Base-by-base conservation (phyloP, 2,113 vertebrate genomes). In the Apaloderma vittatum region DNA sequence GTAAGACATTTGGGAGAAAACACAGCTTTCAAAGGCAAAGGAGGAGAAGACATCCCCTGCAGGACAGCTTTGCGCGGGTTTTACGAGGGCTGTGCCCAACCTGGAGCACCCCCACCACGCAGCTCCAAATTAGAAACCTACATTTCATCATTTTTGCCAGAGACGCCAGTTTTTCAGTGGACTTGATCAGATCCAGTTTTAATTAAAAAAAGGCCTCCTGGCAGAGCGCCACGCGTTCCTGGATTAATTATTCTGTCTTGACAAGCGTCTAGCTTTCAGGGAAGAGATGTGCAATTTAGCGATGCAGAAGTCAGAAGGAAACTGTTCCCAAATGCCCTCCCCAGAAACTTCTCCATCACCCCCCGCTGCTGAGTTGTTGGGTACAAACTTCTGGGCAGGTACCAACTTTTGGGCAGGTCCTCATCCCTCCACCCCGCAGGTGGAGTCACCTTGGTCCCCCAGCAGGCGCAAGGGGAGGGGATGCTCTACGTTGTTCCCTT, bases 171-270 rank as follows among this genome's bases (percentile, higher is more conserved):
- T 88, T 86, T 82, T 73, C 85, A 65, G 26, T 6, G 77, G 46
- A 65, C 55, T 84, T 93, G 27, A 90, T 72, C 74, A 40, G 71
- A 70, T 82, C 2, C 34, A 49, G 0, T 62, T 91, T 96, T 96
- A 97, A 97, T 97, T 96, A 75, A 93, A 90, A 40, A 89, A 81
- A 86, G n/a, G 36, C 78, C 92, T 92, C 73, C 54, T 90, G 94
- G 93, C 74, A 83, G 37, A 75, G 18, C 0, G 14, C 77, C 8
- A 20, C 1, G 0, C 57, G 65, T 45, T 95, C 91, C 86, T 88
- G 62, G 45, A 93, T 96, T 95, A 95, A 97, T 97, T 95, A 95
- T 30, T 85, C 72, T 37, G 81, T 72, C 29, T 65, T 75, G 52
- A 90, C 57, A 91, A 95, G 75, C 1, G 0, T 49, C 86, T 78